A percentile compares a stretch with the other conserved stretches of the same genome.
Conservation (phyloP, 2,113 vertebrate species). For the Tragelaphus buxtoni region DNA sequence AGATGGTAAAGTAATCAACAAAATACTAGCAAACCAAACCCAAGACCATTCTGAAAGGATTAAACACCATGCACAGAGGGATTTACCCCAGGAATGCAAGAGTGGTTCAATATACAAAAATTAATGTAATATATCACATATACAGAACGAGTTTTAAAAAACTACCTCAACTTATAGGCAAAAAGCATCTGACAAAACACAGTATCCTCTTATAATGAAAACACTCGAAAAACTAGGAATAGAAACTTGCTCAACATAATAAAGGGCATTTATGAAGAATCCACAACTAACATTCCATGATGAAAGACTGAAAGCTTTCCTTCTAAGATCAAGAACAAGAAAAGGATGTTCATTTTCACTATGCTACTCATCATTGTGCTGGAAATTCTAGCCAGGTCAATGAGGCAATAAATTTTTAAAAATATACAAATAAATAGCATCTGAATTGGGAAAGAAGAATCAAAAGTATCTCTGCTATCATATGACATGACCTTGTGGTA, state of each 20-base stretch:
- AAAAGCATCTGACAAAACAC: constrained; percentile 1
- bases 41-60: constrained; percentile 2
- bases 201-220: not conserved
- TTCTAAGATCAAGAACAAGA: not conserved
- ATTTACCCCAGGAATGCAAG: not conserved
- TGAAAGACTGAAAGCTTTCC: constrained; percentile 1
- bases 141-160: not conserved
- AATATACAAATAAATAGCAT: not conserved
- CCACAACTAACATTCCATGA: not conserved
- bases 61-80: not conserved
- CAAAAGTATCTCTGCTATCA: not conserved
- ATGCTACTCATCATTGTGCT: not conserved
- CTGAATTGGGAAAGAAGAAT: not conserved
- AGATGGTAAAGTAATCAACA: not conserved
- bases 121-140: not conserved
- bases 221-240: not conserved
- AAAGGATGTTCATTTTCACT: not conserved
- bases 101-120: not conserved
- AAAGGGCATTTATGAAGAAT: constrained; percentile 21
- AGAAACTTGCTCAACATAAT: not conserved
- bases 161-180: not conserved
- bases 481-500: not conserved
- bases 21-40: not conserved
- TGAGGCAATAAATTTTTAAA: not conserved
- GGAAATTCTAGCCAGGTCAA: not conserved